phyloP scores from a whole-genome alignment of 2,113 vertebrate genomes.

The Panthera uncia region DNA sequence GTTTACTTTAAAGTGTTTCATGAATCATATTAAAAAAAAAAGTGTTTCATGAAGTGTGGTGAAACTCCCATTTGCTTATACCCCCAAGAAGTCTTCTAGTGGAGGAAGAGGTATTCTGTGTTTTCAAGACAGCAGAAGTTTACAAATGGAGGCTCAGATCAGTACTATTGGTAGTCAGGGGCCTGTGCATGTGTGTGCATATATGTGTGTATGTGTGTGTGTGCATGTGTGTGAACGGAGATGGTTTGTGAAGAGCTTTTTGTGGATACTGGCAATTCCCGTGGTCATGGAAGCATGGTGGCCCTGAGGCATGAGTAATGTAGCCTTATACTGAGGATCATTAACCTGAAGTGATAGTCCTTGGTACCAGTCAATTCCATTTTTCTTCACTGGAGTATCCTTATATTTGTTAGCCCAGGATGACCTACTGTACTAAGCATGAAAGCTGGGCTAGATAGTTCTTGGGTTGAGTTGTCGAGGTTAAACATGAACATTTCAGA shows the following conservation, averaged over 20 bases:
- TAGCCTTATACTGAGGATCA: background rate
- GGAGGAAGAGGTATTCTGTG: background rate
- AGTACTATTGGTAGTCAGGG: background rate
- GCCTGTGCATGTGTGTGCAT: background rate
- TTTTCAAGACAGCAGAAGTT: background rate
- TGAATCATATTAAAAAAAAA: background rate
- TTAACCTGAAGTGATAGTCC: background rate
- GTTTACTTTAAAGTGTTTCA: background rate
- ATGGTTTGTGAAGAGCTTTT: background rate
- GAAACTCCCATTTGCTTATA: background rate
- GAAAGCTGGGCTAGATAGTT: constrained; percentile 19
- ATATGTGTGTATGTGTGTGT: background rate
- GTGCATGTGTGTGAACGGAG: background rate
- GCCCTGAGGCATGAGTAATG: background rate
- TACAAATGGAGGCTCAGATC: background rate
- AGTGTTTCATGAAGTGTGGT: background rate
- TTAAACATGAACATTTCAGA: constrained; percentile 68
- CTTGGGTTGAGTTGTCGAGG: constrained; percentile 55
- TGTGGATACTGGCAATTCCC: background rate
- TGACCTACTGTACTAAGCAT: constrained; percentile 25
- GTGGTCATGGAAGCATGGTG: background rate
- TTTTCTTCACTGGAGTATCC: background rate
- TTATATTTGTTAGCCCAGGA: constrained; percentile 46
- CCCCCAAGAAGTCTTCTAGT: background rate
- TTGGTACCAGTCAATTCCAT: background rate